These are phyloP conservation scores for Antheraea pernyi DNA, from an alignment of 1,140 invertebrate species.

Conservation along the genomic window DNA sequence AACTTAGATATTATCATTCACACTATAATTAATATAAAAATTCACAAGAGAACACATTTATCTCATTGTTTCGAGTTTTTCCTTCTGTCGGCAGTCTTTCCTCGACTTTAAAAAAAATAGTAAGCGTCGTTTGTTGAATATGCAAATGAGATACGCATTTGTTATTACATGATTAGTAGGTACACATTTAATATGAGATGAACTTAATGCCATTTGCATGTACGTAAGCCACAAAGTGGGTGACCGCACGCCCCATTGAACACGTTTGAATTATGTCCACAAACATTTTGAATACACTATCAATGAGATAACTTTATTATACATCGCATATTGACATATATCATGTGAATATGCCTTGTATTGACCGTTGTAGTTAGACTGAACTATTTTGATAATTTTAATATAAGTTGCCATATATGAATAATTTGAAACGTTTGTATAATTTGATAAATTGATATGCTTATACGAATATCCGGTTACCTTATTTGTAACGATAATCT, in stretches of 20 bases:
- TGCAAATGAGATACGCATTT: no score
- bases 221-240: neutral
- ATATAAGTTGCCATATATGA: neutral
- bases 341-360: slow-evolving; percentile 14
- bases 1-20: no score
- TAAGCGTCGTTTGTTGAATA: no score
- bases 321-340: slow-evolving; percentile 26
- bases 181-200: neutral
- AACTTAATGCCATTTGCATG: neutral
- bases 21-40: no score
- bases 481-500: neutral
- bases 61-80: no score
- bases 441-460: neutral
- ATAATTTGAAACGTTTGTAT: neutral
- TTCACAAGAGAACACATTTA: no score
- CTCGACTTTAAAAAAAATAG: no score
- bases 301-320: slow-evolving; percentile 29
- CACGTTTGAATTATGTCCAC: slow-evolving; percentile 38
- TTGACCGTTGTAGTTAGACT: slow-evolving; percentile 17
- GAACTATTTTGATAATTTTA: slow-evolving; percentile 13
- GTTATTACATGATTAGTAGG: no score
- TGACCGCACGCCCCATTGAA: slow-evolving; percentile 30
- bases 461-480: neutral
- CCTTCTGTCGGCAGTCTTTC: no score
- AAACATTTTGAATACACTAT: slow-evolving; percentile 43